A percentile compares a stretch with the other conserved stretches of the same genome.
These are phyloP conservation scores for Thecophora atra DNA, from an alignment of 2,888 invertebrate species.

Conservation along the genomic window DNA sequence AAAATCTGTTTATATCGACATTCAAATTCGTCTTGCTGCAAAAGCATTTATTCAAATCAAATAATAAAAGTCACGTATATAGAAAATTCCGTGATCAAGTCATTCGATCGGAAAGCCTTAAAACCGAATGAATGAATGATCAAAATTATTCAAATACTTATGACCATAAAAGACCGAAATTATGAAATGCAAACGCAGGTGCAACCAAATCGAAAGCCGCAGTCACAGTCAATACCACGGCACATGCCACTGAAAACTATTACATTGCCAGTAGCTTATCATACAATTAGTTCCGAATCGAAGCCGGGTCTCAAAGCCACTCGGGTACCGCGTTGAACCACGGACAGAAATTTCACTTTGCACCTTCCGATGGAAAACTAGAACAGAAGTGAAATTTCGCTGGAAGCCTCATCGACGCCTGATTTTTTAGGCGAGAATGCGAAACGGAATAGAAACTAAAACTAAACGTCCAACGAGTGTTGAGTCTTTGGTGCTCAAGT, in stretches of 20 bases:
- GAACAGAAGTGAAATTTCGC: constrained; percentile 63
- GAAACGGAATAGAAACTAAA: constrained; percentile 20
- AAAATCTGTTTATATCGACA: too few species aligned
- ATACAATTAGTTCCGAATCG: not conserved
- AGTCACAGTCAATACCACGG: constrained; percentile 20
- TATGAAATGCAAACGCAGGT: constrained; percentile 43
- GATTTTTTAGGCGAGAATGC: constrained; percentile 23
- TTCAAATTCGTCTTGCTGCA: not conserved
- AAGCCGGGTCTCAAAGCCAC: constrained; percentile 2
- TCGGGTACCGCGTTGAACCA: not conserved
- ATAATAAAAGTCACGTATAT: not conserved
- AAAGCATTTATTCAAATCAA: constrained; percentile 10
- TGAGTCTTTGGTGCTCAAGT: not conserved
- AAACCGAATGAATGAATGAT: not conserved
- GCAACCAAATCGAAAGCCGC: constrained; percentile 30
- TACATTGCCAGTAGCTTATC: constrained; percentile 2
- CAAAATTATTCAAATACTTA: constrained; percentile 1
- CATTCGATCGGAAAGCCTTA: not conserved
- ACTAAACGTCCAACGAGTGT: not conserved
- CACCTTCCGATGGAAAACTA: constrained; percentile 52
- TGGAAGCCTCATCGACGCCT: not conserved
- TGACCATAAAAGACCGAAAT: not conserved
- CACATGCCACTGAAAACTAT: constrained; percentile 23
- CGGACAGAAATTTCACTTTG: constrained; percentile 46
- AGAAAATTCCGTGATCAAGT: not conserved